phyloP scores from a whole-genome alignment of 1,140 invertebrate species.

The Drosophila burlai region DNA sequence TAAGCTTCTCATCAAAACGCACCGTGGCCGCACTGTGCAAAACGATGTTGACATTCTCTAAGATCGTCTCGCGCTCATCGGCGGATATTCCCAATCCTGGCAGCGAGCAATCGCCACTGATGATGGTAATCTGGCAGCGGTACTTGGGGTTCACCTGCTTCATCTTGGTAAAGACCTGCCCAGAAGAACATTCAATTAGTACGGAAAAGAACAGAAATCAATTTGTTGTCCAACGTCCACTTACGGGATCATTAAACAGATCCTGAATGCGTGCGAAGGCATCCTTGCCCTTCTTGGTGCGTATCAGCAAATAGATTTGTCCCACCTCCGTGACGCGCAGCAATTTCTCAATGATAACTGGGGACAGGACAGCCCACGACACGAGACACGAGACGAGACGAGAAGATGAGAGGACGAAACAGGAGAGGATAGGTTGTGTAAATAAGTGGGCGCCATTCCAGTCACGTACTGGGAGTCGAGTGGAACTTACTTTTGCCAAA shows the following conservation, averaged over 20 bases:
- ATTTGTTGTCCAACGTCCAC: constrained; percentile 59
- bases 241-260: constrained; percentile 89
- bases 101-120: constrained; percentile 87
- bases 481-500: constrained; percentile 88
- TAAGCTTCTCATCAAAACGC: constrained; percentile 94
- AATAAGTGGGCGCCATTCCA: constrained; percentile 48
- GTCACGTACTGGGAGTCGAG: constrained; percentile 70
- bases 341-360: constrained; percentile 92
- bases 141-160: constrained; percentile 87
- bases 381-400: constrained; percentile 1
- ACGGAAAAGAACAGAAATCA: neutral
- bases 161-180: constrained; percentile 87
- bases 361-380: neutral
- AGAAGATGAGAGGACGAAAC: constrained; percentile 25
- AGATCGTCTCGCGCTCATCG: constrained; percentile 86
- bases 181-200: neutral
- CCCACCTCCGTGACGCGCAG: constrained; percentile 91
- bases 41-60: constrained; percentile 89
- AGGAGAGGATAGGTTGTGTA: constrained; percentile 29
- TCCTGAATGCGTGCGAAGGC: constrained; percentile 88
- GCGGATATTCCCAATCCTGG: constrained; percentile 89
- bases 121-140: constrained; percentile 87
- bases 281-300: constrained; percentile 92
- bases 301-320: constrained; percentile 91
- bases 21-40: constrained; percentile 96